phyloP scores from a whole-genome alignment of 2,113 vertebrate species.

The Sisor rabdophorus region DNA sequence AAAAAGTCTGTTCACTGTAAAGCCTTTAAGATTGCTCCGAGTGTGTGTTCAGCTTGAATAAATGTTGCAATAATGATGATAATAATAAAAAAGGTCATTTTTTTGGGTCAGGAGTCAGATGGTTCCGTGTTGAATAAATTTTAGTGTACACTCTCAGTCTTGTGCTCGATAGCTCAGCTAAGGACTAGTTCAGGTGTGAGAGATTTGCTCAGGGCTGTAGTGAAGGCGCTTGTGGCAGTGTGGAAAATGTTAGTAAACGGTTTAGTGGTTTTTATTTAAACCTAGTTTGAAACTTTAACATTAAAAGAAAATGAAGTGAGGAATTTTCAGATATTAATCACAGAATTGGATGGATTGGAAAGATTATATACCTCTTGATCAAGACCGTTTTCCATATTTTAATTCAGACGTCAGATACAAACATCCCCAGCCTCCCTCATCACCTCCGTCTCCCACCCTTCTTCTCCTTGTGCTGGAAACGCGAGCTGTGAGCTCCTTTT shows the following conservation, averaged over 20 bases:
- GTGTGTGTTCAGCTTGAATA: neutral
- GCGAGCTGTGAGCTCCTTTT: neutral
- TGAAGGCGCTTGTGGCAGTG: neutral
- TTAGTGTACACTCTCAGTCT: no score
- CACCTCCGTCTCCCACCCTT: conserved; percentile 9
- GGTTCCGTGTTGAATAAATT: no score
- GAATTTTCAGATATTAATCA: no score
- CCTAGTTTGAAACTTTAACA: neutral
- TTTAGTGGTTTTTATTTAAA: neutral
- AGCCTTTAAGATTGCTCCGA: neutral
- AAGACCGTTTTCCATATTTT: neutral
- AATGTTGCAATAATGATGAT: no score
- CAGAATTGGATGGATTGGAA: no score
- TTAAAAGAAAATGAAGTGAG: no score
- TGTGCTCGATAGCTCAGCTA: neutral
- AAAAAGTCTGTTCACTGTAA: neutral
- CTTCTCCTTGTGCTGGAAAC: conserved; percentile 30
- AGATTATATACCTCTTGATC: neutral
- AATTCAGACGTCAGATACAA: neutral
- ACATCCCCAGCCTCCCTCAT: conserved; percentile 5
- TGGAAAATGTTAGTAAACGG: neutral
- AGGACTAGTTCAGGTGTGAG: neutral
- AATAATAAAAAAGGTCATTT: no score
- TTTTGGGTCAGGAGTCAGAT: no score
- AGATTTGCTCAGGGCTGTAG: neutral